phyloP scores from a whole-genome alignment of 2,797 vertebrate species.

The Macropus fuliginosus region DNA sequence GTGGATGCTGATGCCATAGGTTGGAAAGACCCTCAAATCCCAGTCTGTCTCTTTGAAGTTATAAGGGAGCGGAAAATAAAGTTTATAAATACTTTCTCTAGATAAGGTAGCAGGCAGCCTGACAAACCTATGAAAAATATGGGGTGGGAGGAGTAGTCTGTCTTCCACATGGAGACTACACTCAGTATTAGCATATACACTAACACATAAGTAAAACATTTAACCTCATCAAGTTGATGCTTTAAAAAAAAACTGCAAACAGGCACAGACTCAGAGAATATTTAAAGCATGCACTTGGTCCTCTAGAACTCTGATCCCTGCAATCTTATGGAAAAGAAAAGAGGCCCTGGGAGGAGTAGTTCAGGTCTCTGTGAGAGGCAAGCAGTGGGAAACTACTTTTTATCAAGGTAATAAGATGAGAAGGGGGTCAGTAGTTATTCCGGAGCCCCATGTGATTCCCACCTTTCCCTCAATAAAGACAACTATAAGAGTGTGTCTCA shows the following conservation, averaged over 20 bases:
- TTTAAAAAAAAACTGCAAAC: not conserved
- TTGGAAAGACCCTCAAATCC: not conserved
- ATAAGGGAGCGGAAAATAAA: not conserved
- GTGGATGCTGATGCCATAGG: not conserved
- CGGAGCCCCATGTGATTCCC: not conserved
- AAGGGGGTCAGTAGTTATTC: not conserved
- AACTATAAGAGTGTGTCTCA: not conserved
- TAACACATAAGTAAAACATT: not conserved
- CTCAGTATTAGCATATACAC: constrained; percentile 2
- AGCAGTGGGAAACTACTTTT: not conserved
- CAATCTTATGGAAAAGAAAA: not conserved
- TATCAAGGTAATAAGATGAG: not conserved
- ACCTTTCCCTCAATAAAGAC: not conserved
- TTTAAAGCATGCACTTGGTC: not conserved
- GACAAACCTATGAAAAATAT: not conserved
- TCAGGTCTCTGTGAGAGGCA: not conserved
- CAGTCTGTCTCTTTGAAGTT: constrained; percentile 10
- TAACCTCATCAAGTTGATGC: not conserved
- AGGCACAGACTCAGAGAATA: not conserved
- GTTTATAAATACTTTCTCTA: not conserved
- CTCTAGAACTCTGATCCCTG: not conserved
- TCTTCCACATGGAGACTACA: constrained; percentile 7
- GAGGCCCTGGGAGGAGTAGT: not conserved
- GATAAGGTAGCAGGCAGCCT: not conserved
- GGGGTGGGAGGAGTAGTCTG: not conserved